Percentiles rank a stretch among this genome's conserved stretches.
Evolutionary conservation across 37 sponge, comb jelly and placozoan genomes (phyloP).

Genomic region (Lycopodina hypogea): DNA sequence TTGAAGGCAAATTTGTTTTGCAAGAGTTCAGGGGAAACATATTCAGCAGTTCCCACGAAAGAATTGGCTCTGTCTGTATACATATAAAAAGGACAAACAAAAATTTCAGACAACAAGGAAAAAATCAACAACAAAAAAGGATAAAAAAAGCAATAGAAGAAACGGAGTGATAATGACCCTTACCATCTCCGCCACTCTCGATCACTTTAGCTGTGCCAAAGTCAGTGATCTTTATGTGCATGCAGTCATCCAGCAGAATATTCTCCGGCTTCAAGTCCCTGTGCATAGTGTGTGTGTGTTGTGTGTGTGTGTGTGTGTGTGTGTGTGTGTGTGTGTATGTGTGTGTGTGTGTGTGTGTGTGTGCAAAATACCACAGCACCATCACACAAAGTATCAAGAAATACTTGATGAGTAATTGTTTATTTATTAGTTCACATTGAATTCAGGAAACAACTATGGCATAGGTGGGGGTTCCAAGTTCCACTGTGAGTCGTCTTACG

Average conservation of each 20-base stretch:
- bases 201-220: slow-evolving; percentile 93
- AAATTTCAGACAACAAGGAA: neutral
- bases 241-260: slow-evolving; percentile 79
- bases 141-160: neutral
- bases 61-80: slow-evolving; percentile 77
- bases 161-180: neutral
- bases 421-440: too few species aligned
- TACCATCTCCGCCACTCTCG: slow-evolving; percentile 65
- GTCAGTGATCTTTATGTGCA: slow-evolving; percentile 94
- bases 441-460: too few species aligned
- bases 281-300: too few species aligned
- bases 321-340: neutral
- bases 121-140: neutral
- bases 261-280: slow-evolving; percentile 97
- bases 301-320: too few species aligned
- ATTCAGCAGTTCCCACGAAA: slow-evolving; percentile 96
- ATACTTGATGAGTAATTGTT: too few species aligned
- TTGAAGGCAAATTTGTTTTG: slow-evolving; percentile 83
- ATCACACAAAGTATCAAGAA: neutral
- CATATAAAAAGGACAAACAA: neutral
- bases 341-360: too few species aligned
- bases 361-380: neutral
- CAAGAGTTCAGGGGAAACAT: slow-evolving; percentile 93
- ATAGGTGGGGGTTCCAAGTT: too few species aligned
- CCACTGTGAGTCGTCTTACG: too few species aligned